Conservation (phyloP, 2,888 invertebrate genomes). For the Philaethria dido region DNA sequence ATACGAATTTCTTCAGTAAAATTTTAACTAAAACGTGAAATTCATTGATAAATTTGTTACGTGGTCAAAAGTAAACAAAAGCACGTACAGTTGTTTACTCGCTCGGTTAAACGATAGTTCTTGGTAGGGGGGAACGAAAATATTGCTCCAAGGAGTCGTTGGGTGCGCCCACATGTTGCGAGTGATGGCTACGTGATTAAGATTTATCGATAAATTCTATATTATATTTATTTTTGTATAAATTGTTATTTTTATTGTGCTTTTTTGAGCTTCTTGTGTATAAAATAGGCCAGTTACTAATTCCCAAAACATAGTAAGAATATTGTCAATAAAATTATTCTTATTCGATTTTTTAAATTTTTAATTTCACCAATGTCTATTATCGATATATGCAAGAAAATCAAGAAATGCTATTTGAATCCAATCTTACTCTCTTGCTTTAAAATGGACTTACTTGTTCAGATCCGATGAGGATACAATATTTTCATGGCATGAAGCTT, state of each 20-base stretch:
- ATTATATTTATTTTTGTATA: slow-evolving; percentile 3
- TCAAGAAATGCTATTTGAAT: too few species aligned
- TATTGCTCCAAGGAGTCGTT: slow-evolving; percentile 75
- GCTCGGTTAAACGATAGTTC: slow-evolving; percentile 37
- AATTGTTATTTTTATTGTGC: background rate
- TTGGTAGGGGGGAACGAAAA: slow-evolving; percentile 77
- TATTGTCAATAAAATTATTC: too few species aligned
- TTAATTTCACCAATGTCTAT: too few species aligned
- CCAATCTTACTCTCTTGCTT: too few species aligned
- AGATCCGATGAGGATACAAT: too few species aligned
- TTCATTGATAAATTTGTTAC: slow-evolving; percentile 34
- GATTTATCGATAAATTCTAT: slow-evolving; percentile 40
- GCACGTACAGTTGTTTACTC: slow-evolving; percentile 37
- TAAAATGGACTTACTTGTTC: too few species aligned
- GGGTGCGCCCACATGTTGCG: slow-evolving; percentile 80
- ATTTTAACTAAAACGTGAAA: slow-evolving; percentile 1
- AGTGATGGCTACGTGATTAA: slow-evolving; percentile 52
- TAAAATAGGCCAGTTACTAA: too few species aligned
- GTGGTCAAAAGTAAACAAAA: slow-evolving; percentile 29
- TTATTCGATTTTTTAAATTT: too few species aligned
- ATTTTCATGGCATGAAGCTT: too few species aligned
- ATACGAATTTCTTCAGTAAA: background rate
- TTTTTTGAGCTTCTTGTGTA: background rate
- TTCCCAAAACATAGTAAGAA: too few species aligned
- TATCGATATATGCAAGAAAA: too few species aligned